Evolutionary conservation across 2,888 invertebrate genomes (phyloP).

Genomic region (Conops quadrifasciatus): DNA sequence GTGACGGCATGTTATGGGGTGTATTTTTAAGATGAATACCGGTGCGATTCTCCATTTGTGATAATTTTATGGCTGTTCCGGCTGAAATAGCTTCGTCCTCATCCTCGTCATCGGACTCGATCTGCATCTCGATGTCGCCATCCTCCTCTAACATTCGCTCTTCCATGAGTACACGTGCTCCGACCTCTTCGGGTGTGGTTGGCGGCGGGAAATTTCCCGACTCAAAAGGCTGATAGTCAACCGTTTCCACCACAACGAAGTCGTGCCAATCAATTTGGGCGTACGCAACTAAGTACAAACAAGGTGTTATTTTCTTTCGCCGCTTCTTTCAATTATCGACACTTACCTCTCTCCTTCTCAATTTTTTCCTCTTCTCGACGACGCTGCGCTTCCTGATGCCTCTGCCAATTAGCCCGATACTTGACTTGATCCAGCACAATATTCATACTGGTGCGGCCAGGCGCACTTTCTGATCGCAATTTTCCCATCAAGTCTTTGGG

Average conservation of each 20-base stretch:
- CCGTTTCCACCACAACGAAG: conserved; percentile 99
- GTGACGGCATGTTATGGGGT: conserved; percentile 57
- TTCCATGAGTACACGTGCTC: conserved; percentile 90
- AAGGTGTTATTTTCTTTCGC: background rate
- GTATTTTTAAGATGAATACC: conserved; percentile 65
- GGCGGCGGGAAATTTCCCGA: conserved; percentile 96
- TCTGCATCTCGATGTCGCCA: conserved; percentile 89
- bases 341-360: conserved; percentile 85
- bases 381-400: conserved; percentile 91
- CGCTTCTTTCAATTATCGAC: background rate
- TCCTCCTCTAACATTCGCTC: conserved; percentile 80
- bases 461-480: conserved; percentile 79
- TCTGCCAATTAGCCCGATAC: conserved; percentile 95
- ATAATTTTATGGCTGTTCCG: conserved; percentile 66
- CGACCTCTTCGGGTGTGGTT: conserved; percentile 96
- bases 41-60: conserved; percentile 73
- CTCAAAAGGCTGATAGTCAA: conserved; percentile 97
- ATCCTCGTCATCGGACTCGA: conserved; percentile 84
- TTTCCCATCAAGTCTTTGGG: conserved; percentile 88
- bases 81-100: conserved; percentile 55
- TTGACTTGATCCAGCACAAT: conserved; percentile 86
- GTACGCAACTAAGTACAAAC: conserved; percentile 75
- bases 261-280: conserved; percentile 99
- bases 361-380: conserved; percentile 94
- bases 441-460: conserved; percentile 67